phyloP scores from a whole-genome alignment of 2,888 invertebrate species.

The Metallyticus violacea region DNA sequence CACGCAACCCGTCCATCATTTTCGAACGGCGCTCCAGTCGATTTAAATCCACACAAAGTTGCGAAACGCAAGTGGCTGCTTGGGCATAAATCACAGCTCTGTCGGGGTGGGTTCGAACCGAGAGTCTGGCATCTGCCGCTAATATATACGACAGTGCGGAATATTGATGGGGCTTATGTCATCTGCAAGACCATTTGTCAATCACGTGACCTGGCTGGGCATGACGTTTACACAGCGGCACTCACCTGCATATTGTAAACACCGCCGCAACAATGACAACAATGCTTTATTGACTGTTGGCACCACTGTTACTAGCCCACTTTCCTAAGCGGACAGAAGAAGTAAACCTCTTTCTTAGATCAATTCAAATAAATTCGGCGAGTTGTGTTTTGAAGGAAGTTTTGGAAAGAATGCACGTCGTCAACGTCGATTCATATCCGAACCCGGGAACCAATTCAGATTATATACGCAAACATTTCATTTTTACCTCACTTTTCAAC shows the following conservation, averaged over 20 bases:
- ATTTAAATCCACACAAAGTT: background rate
- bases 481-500: too few relatives aligned
- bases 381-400: too few relatives aligned
- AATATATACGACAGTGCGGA: background rate
- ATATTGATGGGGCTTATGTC: background rate
- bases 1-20: too few relatives aligned
- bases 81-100: background rate
- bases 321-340: background rate
- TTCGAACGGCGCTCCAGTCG: too few relatives aligned
- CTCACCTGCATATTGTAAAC: background rate
- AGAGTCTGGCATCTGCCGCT: background rate
- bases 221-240: background rate
- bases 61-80: background rate
- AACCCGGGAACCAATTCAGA: too few relatives aligned
- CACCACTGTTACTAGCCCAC: background rate
- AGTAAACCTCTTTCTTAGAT: too few relatives aligned
- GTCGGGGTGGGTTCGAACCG: background rate
- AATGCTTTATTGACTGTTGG: background rate
- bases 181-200: background rate
- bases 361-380: too few relatives aligned
- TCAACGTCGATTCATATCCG: too few relatives aligned
- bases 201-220: background rate
- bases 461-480: too few relatives aligned
- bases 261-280: background rate
- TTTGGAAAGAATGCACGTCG: too few relatives aligned